phyloP scores from a whole-genome alignment of 1,140 invertebrate species.

The Neocloeon triangulifer region DNA sequence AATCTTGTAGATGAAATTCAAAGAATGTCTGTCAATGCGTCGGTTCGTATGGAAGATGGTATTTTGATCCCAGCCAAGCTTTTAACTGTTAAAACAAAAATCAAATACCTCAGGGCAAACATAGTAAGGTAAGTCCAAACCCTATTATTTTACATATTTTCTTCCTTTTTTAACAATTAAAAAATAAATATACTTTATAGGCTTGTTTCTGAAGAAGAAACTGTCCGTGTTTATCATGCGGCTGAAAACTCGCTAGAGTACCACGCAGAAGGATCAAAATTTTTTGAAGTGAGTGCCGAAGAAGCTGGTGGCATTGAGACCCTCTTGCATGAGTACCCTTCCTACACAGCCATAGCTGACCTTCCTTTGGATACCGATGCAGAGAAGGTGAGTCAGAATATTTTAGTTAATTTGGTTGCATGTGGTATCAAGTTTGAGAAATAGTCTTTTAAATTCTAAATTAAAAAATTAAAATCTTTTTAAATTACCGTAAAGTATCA shows the following conservation, averaged over 20 bases:
- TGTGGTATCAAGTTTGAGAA: no score
- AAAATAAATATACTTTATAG: conserved; percentile 17
- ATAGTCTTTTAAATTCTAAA: no score
- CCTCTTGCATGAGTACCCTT: conserved; percentile 50
- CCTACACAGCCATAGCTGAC: conserved; percentile 43
- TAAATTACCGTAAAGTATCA: no score
- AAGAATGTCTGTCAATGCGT: conserved; percentile 41
- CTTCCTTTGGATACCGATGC: conserved; percentile 37
- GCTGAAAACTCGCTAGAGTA: conserved; percentile 65
- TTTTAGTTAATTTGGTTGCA: background rate
- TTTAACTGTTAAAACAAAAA: conserved; percentile 37
- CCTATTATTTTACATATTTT: no score
- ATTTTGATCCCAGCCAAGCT: conserved; percentile 33
- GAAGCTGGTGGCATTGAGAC: conserved; percentile 40
- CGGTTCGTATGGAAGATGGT: conserved; percentile 39
- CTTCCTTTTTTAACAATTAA: no score
- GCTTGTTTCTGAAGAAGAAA: conserved; percentile 41
- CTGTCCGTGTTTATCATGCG: conserved; percentile 48
- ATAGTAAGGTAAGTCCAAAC: conserved; percentile 27
- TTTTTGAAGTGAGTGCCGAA: conserved; percentile 41
- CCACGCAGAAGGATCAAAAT: conserved; percentile 57
- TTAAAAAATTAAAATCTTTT: no score
- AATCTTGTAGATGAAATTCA: conserved; percentile 26
- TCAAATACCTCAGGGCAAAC: conserved; percentile 45
- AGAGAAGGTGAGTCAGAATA: conserved; percentile 34